Conservation (phyloP, 2,888 invertebrate genomes). For the Flexamia atlantica region DNA sequence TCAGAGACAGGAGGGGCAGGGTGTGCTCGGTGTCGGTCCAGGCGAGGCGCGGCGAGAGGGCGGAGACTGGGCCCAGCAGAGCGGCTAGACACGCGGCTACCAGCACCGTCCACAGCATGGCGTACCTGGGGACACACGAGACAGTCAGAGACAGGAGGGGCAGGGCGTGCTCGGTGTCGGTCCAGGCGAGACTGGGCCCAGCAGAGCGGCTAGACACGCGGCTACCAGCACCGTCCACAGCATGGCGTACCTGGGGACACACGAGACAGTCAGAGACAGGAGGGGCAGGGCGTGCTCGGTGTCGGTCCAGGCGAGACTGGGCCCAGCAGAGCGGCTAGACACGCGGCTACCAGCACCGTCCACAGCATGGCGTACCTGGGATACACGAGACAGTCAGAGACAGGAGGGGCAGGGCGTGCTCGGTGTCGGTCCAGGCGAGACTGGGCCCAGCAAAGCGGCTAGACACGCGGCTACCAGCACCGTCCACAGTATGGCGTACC, state of each 20-base stretch:
- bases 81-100: conserved; percentile 1
- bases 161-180: too few species aligned
- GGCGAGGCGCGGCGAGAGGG: too few species aligned
- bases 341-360: conserved; percentile 4
- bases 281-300: too few species aligned
- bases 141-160: too few species aligned
- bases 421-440: too few species aligned
- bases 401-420: too few species aligned
- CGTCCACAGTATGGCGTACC: conserved; percentile 45
- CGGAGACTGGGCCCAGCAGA: too few species aligned
- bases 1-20: too few species aligned
- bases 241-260: conserved; percentile 29
- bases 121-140: neutral
- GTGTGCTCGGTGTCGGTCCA: too few species aligned
- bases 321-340: neutral
- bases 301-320: neutral
- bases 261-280: too few species aligned
- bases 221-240: conserved; percentile 41
- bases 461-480: neutral
- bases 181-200: conserved; percentile 5
- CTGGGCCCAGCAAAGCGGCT: neutral
- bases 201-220: neutral
- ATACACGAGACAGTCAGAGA: neutral
- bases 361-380: conserved; percentile 39
- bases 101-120: conserved; percentile 50